These are phyloP conservation scores for Portunus trituberculatus DNA, from an alignment of 1,140 invertebrate genomes.

Conservation along the genomic window DNA sequence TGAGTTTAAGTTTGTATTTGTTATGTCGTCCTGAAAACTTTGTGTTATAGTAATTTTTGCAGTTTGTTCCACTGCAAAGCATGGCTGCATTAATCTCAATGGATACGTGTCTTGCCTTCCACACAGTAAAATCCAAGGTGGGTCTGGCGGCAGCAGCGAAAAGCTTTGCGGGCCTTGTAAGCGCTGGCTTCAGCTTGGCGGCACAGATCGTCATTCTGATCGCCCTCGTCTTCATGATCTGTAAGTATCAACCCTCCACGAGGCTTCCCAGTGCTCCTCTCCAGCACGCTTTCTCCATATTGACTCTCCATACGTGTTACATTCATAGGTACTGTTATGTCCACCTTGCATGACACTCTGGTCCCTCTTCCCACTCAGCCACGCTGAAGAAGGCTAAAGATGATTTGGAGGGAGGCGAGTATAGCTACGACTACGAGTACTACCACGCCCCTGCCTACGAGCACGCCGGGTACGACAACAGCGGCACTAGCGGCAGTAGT, in stretches of 20 bases:
- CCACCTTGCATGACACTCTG: no score
- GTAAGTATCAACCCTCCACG: background rate
- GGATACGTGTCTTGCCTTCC: background rate
- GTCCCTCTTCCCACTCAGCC: background rate
- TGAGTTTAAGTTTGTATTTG: no score
- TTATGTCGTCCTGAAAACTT: no score
- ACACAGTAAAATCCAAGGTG: background rate
- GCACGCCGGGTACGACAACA: background rate
- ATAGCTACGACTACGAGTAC: constrained; percentile 56
- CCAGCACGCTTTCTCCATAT: no score
- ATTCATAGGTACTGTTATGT: no score
- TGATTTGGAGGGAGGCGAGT: background rate
- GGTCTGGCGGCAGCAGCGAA: background rate
- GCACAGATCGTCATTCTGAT: background rate
- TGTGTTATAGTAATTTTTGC: no score
- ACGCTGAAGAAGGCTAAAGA: background rate
- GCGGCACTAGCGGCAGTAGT: constrained; percentile 41
- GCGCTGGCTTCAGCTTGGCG: no score
- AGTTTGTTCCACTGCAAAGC: no score
- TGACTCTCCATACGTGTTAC: no score
- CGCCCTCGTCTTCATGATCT: background rate
- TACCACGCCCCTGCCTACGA: constrained; percentile 9
- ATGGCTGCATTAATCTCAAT: background rate
- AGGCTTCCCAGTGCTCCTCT: no score
- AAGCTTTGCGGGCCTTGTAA: background rate